phyloP scores from a whole-genome alignment of 2,797 vertebrate species.

The Anableps anableps region DNA sequence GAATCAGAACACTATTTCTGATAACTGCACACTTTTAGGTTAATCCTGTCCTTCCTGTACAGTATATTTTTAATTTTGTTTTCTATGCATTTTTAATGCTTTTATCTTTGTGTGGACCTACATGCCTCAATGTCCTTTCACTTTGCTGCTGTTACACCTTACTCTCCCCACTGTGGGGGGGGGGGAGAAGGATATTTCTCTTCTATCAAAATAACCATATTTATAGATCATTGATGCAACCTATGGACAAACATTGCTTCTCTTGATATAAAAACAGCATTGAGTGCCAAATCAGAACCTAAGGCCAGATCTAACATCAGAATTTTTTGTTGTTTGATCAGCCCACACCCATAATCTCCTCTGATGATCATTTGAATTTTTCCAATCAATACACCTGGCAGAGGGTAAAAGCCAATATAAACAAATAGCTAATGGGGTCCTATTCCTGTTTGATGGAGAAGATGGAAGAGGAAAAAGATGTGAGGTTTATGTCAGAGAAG shows the following conservation, averaged over 20 bases:
- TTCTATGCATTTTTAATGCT: no score
- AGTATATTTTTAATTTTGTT: no score
- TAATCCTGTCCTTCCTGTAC: no score
- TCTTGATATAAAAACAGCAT: neutral
- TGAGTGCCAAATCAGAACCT: neutral
- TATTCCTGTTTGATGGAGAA: slow-evolving; percentile 34
- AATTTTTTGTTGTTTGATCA: slow-evolving; percentile 18
- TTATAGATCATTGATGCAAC: neutral
- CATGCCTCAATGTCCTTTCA: no score
- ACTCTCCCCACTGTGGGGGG: no score
- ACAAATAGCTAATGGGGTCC: slow-evolving; percentile 39
- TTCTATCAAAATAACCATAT: neutral
- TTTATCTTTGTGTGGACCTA: no score
- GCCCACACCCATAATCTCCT: slow-evolving; percentile 18
- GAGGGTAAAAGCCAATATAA: slow-evolving; percentile 25
- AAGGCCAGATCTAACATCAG: slow-evolving; percentile 6
- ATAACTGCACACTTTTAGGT: no score
- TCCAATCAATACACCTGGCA: slow-evolving; percentile 57
- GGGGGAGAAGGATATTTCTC: no score
- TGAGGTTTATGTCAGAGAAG: slow-evolving; percentile 25
- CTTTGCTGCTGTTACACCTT: no score
- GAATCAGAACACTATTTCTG: no score
- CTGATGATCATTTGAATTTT: slow-evolving; percentile 36
- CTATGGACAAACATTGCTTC: neutral
- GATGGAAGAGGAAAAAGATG: slow-evolving; percentile 10